A percentile compares a stretch with the other conserved stretches of the same genome.
phyloP scores from a whole-genome alignment of 2,888 invertebrate genomes.

The Suillia variegata region DNA sequence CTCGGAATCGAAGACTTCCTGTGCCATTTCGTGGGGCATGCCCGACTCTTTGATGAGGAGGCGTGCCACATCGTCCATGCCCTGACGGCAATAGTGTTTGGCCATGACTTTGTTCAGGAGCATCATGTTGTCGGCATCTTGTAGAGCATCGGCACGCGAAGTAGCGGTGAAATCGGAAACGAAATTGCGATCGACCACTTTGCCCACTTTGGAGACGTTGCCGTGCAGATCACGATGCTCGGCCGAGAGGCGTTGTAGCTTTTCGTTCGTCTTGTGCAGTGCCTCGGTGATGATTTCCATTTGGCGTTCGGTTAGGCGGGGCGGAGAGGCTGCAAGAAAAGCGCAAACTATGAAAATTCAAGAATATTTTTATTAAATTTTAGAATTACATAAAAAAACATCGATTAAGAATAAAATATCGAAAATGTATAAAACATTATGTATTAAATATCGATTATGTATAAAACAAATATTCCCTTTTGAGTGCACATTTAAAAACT shows the following conservation, averaged over 20 bases:
- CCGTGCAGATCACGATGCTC: slow-evolving; percentile 82
- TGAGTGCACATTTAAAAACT: too few relatives aligned
- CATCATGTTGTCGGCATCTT: slow-evolving; percentile 67
- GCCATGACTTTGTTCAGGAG: slow-evolving; percentile 88
- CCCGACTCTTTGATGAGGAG: slow-evolving; percentile 64
- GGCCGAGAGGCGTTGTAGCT: slow-evolving; percentile 79
- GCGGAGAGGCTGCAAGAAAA: slow-evolving; percentile 66
- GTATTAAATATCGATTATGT: background rate
- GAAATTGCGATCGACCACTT: slow-evolving; percentile 94
- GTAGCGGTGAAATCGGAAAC: slow-evolving; percentile 89
- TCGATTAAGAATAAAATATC: background rate
- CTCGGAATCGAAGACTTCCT: slow-evolving; percentile 60
- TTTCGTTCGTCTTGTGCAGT: slow-evolving; percentile 79
- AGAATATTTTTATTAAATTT: background rate
- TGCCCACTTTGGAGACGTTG: slow-evolving; percentile 89
- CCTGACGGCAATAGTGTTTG: slow-evolving; percentile 94
- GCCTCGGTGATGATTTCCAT: slow-evolving; percentile 74
- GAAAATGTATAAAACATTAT: background rate
- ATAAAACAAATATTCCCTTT: too few relatives aligned
- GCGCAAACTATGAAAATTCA: background rate
- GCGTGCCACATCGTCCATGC: slow-evolving; percentile 91
- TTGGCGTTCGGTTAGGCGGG: slow-evolving; percentile 74
- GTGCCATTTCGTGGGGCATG: slow-evolving; percentile 53
- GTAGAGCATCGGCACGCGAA: slow-evolving; percentile 78
- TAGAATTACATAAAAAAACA: slow-evolving; percentile 19